Evolutionary conservation across 2,797 vertebrate genomes (phyloP).

Genomic region (Heliangelus exortis): DNA sequence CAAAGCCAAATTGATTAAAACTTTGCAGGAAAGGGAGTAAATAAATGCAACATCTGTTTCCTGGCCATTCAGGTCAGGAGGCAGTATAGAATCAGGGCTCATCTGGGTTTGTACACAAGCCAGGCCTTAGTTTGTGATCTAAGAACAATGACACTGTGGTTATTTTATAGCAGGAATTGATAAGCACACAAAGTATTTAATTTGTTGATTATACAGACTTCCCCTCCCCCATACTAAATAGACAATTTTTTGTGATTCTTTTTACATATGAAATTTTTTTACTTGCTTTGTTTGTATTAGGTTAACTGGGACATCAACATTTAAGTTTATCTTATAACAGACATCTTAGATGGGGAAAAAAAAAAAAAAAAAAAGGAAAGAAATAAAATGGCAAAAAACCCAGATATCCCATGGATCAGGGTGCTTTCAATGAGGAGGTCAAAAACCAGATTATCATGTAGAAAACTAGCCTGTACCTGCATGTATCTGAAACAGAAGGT

Average conservation of each 20-base stretch:
- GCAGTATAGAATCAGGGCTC: neutral
- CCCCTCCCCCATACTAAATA: neutral
- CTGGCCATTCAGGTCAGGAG: neutral
- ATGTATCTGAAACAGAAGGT: neutral
- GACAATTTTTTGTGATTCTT: neutral
- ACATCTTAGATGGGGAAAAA: neutral
- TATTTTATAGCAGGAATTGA: neutral
- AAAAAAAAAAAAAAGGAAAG: neutral
- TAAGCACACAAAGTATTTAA: neutral
- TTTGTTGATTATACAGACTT: neutral
- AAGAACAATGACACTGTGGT: neutral
- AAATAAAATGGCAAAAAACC: neutral
- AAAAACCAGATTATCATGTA: neutral
- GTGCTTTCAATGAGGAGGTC: neutral
- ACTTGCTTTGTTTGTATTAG: no score
- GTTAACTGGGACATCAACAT: neutral
- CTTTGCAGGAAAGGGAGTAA: constrained; percentile 7
- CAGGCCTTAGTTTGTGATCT: neutral
- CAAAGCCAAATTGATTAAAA: neutral
- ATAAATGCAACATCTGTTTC: constrained; percentile 53
- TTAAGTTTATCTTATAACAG: neutral
- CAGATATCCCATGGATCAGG: neutral
- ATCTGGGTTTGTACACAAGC: neutral
- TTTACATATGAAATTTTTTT: neutral
- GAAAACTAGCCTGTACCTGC: neutral